Percentiles rank a stretch among this genome's conserved stretches.
Conservation (phyloP, 2,888 invertebrate genomes). For the Hemistola chrysoprasaria region DNA sequence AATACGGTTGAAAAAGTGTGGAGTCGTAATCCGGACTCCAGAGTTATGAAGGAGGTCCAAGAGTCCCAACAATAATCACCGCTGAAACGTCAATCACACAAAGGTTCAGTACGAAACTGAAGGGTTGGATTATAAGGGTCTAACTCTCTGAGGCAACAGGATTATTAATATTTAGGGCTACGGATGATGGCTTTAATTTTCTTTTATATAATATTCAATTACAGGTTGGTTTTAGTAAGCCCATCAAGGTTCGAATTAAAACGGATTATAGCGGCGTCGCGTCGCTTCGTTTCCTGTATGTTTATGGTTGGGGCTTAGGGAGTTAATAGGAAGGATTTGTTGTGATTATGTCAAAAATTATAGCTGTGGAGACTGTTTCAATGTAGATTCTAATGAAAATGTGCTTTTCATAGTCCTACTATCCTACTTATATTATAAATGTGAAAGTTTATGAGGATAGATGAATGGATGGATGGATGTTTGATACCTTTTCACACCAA, state of each 20-base stretch:
- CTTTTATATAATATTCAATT: conserved; percentile 63
- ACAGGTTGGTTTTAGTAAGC: conserved; percentile 48
- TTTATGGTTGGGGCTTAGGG: conserved; percentile 29
- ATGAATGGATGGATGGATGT: too few species aligned
- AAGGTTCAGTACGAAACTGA: conserved; percentile 66
- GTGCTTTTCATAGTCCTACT: too few species aligned
- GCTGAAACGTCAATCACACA: conserved; percentile 71
- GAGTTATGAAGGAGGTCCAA: conserved; percentile 41
- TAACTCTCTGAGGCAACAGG: conserved; percentile 61
- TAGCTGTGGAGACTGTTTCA: conserved; percentile 12
- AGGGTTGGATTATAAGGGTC: conserved; percentile 79
- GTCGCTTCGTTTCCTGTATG: conserved; percentile 26
- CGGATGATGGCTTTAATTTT: conserved; percentile 59
- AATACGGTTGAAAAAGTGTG: conserved; percentile 36
- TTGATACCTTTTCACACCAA: too few species aligned
- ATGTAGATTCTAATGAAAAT: conserved; percentile 1
- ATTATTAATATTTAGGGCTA: conserved; percentile 70
- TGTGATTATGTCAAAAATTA: conserved; percentile 27
- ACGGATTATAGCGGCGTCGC: conserved; percentile 27
- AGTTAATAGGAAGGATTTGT: conserved; percentile 34
- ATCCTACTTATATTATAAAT: too few species aligned
- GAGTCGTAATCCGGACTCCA: conserved; percentile 51
- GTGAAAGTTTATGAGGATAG: too few species aligned
- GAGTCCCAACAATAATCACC: conserved; percentile 56
- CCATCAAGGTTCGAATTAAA: conserved; percentile 32